phyloP scores from a whole-genome alignment of 1,140 invertebrate genomes.

The Drosophila lacteicornis region DNA sequence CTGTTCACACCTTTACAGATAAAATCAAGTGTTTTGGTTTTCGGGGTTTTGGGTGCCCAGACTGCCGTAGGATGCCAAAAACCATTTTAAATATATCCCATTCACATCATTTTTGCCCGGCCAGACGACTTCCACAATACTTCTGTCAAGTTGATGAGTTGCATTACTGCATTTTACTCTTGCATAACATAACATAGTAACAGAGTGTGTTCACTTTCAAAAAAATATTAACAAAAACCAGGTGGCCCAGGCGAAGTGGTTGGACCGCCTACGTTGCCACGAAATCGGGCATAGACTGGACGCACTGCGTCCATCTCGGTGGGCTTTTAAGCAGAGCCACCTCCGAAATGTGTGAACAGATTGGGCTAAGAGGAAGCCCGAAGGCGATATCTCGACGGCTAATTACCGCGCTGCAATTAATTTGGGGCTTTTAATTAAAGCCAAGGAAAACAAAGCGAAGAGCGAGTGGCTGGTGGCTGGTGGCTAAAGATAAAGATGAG shows the following conservation, averaged over 20 bases:
- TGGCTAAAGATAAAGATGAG: conserved; percentile 55
- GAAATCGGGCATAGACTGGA: conserved; percentile 52
- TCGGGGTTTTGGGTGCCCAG: not conserved
- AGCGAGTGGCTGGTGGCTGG: not conserved
- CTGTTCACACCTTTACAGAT: not conserved
- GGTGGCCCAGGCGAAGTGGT: conserved; percentile 3
- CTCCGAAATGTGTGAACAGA: not conserved
- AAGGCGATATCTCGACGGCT: conserved; percentile 21
- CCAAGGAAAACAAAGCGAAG: conserved; percentile 38
- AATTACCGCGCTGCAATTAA: conserved; percentile 52
- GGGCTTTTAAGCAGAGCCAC: conserved; percentile 43
- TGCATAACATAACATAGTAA: conserved; percentile 58
- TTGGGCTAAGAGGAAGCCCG: conserved; percentile 18
- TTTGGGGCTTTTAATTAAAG: conserved; percentile 60
- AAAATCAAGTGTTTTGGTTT: not conserved
- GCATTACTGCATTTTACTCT: conserved; percentile 37
- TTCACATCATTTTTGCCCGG: conserved; percentile 24
- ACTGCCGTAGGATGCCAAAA: conserved; percentile 5
- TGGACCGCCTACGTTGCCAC: conserved; percentile 42
- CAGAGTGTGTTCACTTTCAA: conserved; percentile 59
- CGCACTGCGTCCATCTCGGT: conserved; percentile 47
- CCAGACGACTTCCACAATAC: conserved; percentile 32
- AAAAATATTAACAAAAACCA: conserved; percentile 16
- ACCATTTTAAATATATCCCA: conserved; percentile 36
- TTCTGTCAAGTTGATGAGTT: conserved; percentile 43